Evolutionary conservation across 2,797 vertebrate genomes (phyloP).

Genomic region (Gallinago stenura): DNA sequence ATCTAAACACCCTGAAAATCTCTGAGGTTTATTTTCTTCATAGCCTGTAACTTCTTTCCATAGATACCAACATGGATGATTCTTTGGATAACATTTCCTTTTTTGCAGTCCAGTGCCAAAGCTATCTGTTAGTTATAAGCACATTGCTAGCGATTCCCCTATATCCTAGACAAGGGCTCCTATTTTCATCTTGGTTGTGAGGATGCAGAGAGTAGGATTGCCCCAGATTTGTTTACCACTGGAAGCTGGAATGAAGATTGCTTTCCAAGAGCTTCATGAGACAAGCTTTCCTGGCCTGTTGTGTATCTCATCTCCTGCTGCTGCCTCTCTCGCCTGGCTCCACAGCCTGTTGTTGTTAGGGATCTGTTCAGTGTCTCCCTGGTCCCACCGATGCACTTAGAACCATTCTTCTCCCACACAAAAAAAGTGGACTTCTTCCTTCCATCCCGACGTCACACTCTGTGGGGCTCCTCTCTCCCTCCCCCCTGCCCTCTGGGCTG

Average conservation of each 20-base stretch:
- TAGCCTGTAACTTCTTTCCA: not conserved
- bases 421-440: not conserved
- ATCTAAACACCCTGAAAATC: not conserved
- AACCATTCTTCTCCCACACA: not conserved
- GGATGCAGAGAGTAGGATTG: not conserved
- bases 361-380: not conserved
- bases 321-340: not conserved
- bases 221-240: not conserved
- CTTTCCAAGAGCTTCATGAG: not conserved
- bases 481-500: not conserved
- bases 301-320: not conserved
- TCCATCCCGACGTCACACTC: not conserved
- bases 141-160: not conserved
- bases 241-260: not conserved
- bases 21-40: not conserved
- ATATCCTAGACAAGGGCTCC: not conserved
- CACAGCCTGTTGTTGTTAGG: fast-evolving
- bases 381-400: not conserved
- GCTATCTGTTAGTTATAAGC: not conserved
- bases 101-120: not conserved
- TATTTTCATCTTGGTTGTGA: not conserved
- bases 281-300: not conserved
- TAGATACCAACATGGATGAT: not conserved
- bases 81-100: not conserved
- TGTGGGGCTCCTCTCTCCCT: not conserved